A percentile compares a stretch with the other conserved stretches of the same genome.
Conservation (phyloP, 1,140 invertebrate genomes). For the Drosophila chauvacae region DNA sequence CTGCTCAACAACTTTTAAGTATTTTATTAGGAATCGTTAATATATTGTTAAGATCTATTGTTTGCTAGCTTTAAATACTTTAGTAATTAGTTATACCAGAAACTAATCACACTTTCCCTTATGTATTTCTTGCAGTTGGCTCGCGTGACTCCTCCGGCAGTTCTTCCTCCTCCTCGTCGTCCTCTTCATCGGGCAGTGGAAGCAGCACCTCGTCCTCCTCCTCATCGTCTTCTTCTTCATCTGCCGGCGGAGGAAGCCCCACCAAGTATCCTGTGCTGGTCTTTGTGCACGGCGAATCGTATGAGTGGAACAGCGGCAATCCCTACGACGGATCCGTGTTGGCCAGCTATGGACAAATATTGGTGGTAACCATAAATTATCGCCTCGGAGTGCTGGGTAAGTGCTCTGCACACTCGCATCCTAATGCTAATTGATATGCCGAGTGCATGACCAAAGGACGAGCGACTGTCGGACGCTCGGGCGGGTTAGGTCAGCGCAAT, state of each 20-base stretch:
- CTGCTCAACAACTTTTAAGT: neutral
- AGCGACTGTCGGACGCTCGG: neutral
- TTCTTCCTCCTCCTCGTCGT: conserved; percentile 36
- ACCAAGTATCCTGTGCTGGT: conserved; percentile 94
- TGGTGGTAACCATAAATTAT: conserved; percentile 99
- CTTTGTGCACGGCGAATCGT: conserved; percentile 98
- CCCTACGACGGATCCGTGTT: conserved; percentile 97
- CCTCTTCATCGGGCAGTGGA: conserved; percentile 32
- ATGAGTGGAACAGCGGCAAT: conserved; percentile 98
- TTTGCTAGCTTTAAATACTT: too few relatives aligned
- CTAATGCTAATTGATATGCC: conserved; percentile 80
- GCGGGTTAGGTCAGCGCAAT: conserved; percentile 43
- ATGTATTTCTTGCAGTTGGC: conserved; percentile 86
- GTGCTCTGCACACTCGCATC: conserved; percentile 80
- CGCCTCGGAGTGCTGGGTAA: conserved; percentile 97
- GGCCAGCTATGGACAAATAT: conserved; percentile 95
- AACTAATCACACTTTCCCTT: neutral
- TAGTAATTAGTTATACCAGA: neutral
- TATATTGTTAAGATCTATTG: too few relatives aligned
- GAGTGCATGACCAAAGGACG: conserved; percentile 43
- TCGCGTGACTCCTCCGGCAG: conserved; percentile 86
- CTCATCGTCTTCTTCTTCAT: conserved; percentile 49
- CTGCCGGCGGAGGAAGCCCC: conserved; percentile 54
- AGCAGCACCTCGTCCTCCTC: conserved; percentile 38
- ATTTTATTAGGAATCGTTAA: neutral